phyloP scores from a whole-genome alignment of 2,888 invertebrate species.

The Strigamia maritima region DNA sequence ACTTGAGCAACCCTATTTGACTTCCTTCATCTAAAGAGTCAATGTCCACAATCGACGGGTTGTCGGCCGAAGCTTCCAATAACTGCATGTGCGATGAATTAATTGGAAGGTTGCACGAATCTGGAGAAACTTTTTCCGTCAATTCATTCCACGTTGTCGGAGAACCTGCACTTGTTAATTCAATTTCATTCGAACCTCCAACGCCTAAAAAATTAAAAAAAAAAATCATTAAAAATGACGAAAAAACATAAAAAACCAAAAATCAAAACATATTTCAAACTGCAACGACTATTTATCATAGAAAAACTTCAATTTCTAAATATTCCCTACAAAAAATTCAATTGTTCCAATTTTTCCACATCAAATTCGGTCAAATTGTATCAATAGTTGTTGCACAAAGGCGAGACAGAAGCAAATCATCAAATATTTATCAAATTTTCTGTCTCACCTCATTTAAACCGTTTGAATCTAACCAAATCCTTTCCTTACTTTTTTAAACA shows the following conservation, averaged over 20 bases:
- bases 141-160: not conserved
- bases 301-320: too few species aligned
- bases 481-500: not conserved
- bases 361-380: too few species aligned
- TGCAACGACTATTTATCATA: not conserved
- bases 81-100: slow-evolving; percentile 36
- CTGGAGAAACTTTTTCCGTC: not conserved
- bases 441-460: not conserved
- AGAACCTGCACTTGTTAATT: not conserved
- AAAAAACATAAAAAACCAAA: not conserved
- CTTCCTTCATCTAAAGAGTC: slow-evolving; percentile 72
- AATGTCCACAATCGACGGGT: slow-evolving; percentile 73
- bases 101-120: not conserved
- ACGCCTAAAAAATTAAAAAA: not conserved
- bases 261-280: not conserved
- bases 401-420: too few species aligned
- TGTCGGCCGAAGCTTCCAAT: slow-evolving; percentile 29
- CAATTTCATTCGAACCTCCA: not conserved
- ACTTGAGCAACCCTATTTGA: slow-evolving; percentile 44
- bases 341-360: too few species aligned
- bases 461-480: not conserved
- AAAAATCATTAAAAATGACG: not conserved
- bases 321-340: too few species aligned
- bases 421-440: too few species aligned
- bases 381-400: too few species aligned